These are phyloP conservation scores for Polyommatus iphigenia DNA, from an alignment of 2,888 invertebrate genomes.

Conservation along the genomic window DNA sequence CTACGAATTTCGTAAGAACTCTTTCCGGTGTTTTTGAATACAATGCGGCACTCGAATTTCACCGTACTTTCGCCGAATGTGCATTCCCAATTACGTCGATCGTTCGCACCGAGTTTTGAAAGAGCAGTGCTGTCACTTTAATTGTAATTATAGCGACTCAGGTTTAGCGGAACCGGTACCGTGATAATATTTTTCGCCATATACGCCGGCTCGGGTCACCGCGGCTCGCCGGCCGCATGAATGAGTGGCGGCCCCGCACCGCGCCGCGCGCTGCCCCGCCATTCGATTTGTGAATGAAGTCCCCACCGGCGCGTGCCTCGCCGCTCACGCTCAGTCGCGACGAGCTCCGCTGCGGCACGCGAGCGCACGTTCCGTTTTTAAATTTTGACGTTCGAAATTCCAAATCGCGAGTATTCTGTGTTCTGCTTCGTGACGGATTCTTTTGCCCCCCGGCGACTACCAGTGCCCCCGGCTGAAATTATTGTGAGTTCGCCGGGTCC, in stretches of 20 bases:
- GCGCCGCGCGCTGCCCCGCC: slow-evolving; percentile 63
- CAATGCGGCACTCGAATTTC: slow-evolving; percentile 55
- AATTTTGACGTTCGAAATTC: slow-evolving; percentile 66
- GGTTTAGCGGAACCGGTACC: slow-evolving; percentile 45
- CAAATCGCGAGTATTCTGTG: slow-evolving; percentile 59
- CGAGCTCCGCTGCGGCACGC: slow-evolving; percentile 68
- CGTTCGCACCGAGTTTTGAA: slow-evolving; percentile 40
- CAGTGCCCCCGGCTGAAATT: slow-evolving; percentile 6
- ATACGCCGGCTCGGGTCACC: slow-evolving; percentile 36
- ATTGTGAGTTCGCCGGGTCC: slow-evolving; percentile 20
- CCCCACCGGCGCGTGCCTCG: slow-evolving; percentile 75
- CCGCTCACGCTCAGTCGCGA: slow-evolving; percentile 71
- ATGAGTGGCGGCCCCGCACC: slow-evolving; percentile 58
- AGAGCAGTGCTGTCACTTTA: slow-evolving; percentile 43
- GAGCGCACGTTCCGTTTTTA: slow-evolving; percentile 59
- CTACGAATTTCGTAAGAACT: slow-evolving; percentile 36
- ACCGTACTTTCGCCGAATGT: slow-evolving; percentile 57
- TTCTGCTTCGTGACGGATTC: slow-evolving; percentile 42
- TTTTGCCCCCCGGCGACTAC: slow-evolving; percentile 26
- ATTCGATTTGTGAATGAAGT: slow-evolving; percentile 76
- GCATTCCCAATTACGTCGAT: slow-evolving; percentile 53
- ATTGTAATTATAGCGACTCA: slow-evolving; percentile 40
- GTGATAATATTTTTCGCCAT: slow-evolving; percentile 44
- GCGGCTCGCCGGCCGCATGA: slow-evolving; percentile 61
- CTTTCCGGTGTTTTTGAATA: slow-evolving; percentile 38